Evolutionary conservation across 2,797 vertebrate species (phyloP).

Genomic region (Babyrousa celebensis): DNA sequence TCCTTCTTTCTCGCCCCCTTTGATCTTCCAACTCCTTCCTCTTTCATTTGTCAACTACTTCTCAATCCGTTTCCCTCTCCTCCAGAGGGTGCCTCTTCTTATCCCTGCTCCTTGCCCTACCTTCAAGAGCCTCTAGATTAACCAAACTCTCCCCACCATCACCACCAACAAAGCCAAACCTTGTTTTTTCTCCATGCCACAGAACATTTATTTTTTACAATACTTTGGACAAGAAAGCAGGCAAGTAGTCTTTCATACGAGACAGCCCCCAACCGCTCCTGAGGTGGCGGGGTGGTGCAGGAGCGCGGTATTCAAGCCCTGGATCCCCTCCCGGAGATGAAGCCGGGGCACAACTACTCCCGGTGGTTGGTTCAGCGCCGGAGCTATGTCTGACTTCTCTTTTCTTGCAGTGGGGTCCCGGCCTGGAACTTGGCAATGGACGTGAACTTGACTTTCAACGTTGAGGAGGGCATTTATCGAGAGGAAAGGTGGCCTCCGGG

Average conservation of each 20-base stretch:
- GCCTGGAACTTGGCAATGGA: neutral
- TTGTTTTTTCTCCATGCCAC: neutral
- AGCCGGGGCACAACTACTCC: neutral
- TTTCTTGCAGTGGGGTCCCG: neutral
- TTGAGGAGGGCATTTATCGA: neutral
- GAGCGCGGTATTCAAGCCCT: neutral
- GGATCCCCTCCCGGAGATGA: neutral
- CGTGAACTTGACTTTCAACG: slow-evolving; percentile 36
- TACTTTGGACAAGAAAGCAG: neutral
- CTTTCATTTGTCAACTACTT: neutral
- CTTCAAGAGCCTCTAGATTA: neutral
- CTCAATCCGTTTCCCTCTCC: neutral
- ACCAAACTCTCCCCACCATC: neutral
- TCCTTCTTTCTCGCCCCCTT: neutral
- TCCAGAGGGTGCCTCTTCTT: neutral
- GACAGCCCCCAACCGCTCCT: neutral
- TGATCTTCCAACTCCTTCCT: neutral
- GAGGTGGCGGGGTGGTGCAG: too few species aligned
- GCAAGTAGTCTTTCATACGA: slow-evolving; percentile 90
- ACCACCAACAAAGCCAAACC: neutral
- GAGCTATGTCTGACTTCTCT: too few species aligned
- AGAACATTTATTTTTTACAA: slow-evolving; percentile 27
- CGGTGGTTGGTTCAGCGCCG: neutral
- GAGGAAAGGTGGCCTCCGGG: neutral
- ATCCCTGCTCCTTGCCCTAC: neutral